Evolutionary conservation across 2,113 vertebrate genomes (phyloP).

Genomic region (Crotophaga sulcirostris): DNA sequence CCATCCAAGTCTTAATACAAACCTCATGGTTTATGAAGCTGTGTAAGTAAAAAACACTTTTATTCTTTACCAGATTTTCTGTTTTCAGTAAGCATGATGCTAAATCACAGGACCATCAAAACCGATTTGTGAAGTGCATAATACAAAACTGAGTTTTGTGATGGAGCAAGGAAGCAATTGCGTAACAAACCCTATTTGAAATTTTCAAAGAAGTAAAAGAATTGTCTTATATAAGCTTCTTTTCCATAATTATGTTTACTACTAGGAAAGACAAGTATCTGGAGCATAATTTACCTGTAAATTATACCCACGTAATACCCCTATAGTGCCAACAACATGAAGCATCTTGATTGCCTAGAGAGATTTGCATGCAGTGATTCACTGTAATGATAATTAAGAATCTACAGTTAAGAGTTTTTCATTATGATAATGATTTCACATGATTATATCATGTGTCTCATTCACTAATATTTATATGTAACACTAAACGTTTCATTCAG

Average conservation of each 20-base stretch:
- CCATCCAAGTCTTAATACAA: constrained; percentile 61
- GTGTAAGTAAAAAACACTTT: background rate
- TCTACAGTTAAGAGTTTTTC: constrained; percentile 37
- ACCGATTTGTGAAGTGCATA: background rate
- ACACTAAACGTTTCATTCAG: background rate
- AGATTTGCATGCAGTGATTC: background rate
- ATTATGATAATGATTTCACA: background rate
- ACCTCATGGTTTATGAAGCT: constrained; percentile 32
- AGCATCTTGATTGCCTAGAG: background rate
- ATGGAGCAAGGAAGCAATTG: background rate
- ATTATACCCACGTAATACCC: background rate
- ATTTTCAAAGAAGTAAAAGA: background rate
- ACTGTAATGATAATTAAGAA: constrained; percentile 33
- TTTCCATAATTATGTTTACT: background rate
- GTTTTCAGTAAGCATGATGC: background rate
- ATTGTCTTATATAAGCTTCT: background rate
- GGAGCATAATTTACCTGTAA: background rate
- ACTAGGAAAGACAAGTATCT: background rate
- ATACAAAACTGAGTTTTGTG: background rate
- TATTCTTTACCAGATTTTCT: constrained; percentile 7
- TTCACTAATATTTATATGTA: constrained; percentile 1
- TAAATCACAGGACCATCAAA: background rate
- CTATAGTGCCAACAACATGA: background rate
- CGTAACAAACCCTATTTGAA: background rate
- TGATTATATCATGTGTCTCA: background rate